Percentiles rank a stretch among this genome's conserved stretches.
These are phyloP conservation scores for Calameuta idolon DNA, from an alignment of 2,888 invertebrate species.

Conservation along the genomic window DNA sequence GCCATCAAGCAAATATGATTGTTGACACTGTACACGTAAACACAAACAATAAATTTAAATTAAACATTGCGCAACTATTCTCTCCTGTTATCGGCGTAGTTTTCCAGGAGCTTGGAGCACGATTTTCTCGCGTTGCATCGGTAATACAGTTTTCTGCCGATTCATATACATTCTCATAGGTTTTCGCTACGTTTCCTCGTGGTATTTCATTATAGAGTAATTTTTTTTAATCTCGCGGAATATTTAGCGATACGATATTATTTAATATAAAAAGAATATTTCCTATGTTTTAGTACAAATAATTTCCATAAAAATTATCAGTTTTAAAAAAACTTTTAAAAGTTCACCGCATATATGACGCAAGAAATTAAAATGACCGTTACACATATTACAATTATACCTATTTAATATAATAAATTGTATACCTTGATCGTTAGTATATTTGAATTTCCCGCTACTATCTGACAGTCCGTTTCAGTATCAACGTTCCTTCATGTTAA, in stretches of 20 bases:
- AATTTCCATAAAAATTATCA: background rate
- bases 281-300: background rate
- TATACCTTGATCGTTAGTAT: background rate
- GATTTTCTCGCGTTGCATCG: background rate
- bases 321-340: too few species aligned
- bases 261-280: background rate
- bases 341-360: too few species aligned
- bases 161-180: background rate
- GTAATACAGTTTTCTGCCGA: background rate
- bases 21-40: constrained; percentile 43
- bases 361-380: too few species aligned
- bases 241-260: background rate
- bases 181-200: background rate
- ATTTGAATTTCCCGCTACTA: background rate
- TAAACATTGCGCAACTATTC: constrained; percentile 40
- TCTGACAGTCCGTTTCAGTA: background rate
- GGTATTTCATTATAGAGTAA: background rate
- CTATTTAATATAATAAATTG: background rate
- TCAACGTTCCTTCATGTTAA: background rate
- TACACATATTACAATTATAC: background rate
- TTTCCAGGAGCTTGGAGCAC: background rate
- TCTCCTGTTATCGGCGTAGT: background rate
- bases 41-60: constrained; percentile 52
- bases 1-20: constrained; percentile 43
- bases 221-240: background rate